Percentiles rank a stretch among this genome's conserved stretches.
Conservation (phyloP, 2,113 vertebrate genomes). For the Anhinga rufa region DNA sequence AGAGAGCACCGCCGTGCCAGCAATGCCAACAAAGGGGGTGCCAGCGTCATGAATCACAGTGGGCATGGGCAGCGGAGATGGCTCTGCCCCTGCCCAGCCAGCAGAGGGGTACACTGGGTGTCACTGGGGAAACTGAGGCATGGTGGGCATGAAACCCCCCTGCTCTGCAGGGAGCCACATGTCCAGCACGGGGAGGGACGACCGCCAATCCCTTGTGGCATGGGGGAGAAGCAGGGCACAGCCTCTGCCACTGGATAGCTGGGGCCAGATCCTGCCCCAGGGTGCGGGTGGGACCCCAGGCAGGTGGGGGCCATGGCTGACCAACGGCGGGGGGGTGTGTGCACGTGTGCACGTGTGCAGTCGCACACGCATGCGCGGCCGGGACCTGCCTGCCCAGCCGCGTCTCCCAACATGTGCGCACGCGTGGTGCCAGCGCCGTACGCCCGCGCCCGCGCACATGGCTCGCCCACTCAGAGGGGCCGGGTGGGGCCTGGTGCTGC, state of each 20-base stretch:
- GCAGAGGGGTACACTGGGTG: background rate
- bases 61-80: background rate
- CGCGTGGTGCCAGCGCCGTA: fast-evolving
- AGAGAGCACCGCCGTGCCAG: background rate
- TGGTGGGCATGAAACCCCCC: fast-evolving
- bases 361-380: background rate
- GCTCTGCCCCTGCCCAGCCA: background rate
- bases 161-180: background rate
- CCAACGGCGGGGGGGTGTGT: too few relatives aligned
- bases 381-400: background rate
- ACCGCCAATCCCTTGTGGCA: fast-evolving
- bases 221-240: background rate
- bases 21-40: background rate
- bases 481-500: fast-evolving
- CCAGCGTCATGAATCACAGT: background rate
- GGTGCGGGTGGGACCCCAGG: background rate
- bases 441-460: fast-evolving
- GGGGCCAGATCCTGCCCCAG: background rate
- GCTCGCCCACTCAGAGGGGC: fast-evolving
- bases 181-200: background rate
- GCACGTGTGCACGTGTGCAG: background rate
- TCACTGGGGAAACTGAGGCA: background rate
- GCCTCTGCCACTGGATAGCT: too few relatives aligned
- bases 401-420: fast-evolving
- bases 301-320: background rate